Base-by-base conservation (phyloP, 1,140 invertebrate species). In the Camponotus floridanus region DNA sequence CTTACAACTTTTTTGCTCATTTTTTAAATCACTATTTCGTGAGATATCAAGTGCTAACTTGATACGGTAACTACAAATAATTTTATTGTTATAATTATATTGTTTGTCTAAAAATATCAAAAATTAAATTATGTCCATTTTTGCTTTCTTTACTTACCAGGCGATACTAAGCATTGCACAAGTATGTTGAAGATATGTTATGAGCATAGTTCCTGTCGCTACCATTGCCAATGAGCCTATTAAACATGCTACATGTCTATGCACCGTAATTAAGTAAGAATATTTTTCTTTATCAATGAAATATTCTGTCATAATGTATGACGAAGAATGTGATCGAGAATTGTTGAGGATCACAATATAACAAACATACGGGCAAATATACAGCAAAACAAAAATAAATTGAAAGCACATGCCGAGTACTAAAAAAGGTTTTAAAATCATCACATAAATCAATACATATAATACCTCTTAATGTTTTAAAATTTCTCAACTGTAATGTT, bases 101-200 rank as follows among this genome's bases (percentile, higher is more conserved):
- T 15, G 13, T 59, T 5, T 57, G 42, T 45, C 0, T 45, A 45
- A 45, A 9, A 9, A 45, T 70, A 13, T 48, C 26, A 9, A 11
- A 26, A 26, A 26, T 45, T 8, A 1, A 45, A 11, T 48, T 26
- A 9, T 18, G 31, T 51, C 0, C 3, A 45, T 7, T 51, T 26
- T 1, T 42, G 9, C 21, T 26, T n/a, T 67, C 31, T 70, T 42
- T 57, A 18, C 8, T 57, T 13, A 80, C 51, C 64, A 31, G 5
- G 64, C 64, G 8, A 80, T 70, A 57, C 8, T 42, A 39, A 80
- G 68, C 64, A 80, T 68, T 42, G 45, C 76, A 0, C 76, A 80
- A 5, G 21, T n/a, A 42, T 80, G 36, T 13, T 80, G 7, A 21
- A 79, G 8, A 79, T 79, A 79, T 55, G 33, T 26, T 18, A 68